Base-by-base conservation (phyloP, 2,113 vertebrate genomes). In the Xenus cinereus region DNA sequence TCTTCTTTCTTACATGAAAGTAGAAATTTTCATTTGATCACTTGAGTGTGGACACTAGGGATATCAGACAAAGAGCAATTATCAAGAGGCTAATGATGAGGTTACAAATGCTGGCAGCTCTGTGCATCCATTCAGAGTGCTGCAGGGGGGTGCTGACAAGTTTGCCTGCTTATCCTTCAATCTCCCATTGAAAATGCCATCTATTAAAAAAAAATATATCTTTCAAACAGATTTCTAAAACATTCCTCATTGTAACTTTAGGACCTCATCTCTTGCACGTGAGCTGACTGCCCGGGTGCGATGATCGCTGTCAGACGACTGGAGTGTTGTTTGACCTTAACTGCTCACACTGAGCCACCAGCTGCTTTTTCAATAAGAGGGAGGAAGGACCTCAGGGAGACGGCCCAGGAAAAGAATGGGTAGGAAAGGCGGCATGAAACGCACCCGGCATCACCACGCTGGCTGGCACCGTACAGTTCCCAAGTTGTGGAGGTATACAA, bases 1-100 rank as follows among this genome's bases (percentile, higher is more conserved):
- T 77, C 72, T 84, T 54, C 26, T 78, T 90, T 81, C 53, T 56
- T 56, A 53, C 33, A 48, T 45, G 39, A 68, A 63, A 89, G 56
- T 22, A 84, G 46, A 68, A 60, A 76, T 59, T 87, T 84, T 48
- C 27, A 77, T 78, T 59, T 90, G 51, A 89, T 82, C 75, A 39
- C 33, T 20, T 93, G 76, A 84, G 54, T 73, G 50, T 59, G 56
- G 56, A 78, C 43, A 71, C 77, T 3, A 67, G 33, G 66, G 41
- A 51, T 68, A 89, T 57, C 33, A 51, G 68, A 95, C 89, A 91
- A 92, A 86, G 54, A 92, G 18, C 69, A 95, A 56, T 87, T 89
- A 94, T 4, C 75, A 53, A 35, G 53, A 93, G 37, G 77, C 77
- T 75, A 72, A 87, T 28, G 51, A 94, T 59, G 51, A 87, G 69